Evolutionary conservation across 2,113 vertebrate genomes (phyloP).

Genomic region (Nothoprocta pentlandii): DNA sequence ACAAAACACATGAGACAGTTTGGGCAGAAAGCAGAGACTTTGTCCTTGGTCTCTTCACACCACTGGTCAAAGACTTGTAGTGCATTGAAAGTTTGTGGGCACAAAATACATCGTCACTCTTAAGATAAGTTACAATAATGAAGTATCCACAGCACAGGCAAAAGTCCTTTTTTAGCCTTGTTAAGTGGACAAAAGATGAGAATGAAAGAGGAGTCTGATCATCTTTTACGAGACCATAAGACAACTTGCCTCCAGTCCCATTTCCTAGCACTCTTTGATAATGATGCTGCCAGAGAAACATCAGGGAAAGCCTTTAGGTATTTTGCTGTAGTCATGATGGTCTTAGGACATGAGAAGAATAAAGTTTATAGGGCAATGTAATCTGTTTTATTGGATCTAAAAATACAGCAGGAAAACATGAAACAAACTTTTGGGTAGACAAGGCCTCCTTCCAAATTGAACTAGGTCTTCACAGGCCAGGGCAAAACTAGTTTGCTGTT

Average conservation of each 20-base stretch:
- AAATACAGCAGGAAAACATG: not conserved
- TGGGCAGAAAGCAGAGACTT: not conserved
- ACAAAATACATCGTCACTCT: not conserved
- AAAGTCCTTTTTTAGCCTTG: not conserved
- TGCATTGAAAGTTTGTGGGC: not conserved
- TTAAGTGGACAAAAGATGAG: not conserved
- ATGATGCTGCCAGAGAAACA: not conserved
- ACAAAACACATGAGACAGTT: fast-evolving
- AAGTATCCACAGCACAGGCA: not conserved
- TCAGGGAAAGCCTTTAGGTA: not conserved
- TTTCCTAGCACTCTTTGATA: not conserved
- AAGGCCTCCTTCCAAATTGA: not conserved
- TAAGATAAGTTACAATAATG: not conserved
- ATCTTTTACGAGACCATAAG: not conserved
- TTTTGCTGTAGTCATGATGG: not conserved
- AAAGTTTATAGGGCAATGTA: not conserved
- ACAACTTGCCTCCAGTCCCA: not conserved
- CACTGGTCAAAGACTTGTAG: not conserved
- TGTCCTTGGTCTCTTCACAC: not conserved
- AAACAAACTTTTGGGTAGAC: conserved; percentile 22
- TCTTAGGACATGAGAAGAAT: not conserved
- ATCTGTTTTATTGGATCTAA: not conserved
- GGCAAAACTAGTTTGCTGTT: not conserved
- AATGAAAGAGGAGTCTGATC: not conserved
- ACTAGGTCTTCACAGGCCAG: conserved; percentile 2